Evolutionary conservation across 2,888 invertebrate genomes (phyloP).

Genomic region (Chironomus tentans): DNA sequence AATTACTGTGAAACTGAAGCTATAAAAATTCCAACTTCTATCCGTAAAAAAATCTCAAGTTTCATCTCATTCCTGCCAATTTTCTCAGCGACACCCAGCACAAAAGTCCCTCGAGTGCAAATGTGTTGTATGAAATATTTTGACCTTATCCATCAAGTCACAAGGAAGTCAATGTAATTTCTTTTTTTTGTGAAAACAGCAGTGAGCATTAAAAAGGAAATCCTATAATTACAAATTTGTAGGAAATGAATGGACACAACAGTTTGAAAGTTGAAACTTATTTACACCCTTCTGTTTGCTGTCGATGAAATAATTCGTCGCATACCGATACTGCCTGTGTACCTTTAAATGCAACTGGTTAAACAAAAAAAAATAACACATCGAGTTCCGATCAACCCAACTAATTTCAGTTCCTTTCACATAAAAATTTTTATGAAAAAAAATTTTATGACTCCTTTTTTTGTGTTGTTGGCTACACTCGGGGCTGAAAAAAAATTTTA

Average conservation of each 20-base stretch:
- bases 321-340: not conserved
- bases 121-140: too few relatives aligned
- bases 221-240: constrained; percentile 10
- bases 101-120: too few relatives aligned
- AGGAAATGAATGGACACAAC: constrained; percentile 18
- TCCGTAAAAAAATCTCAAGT: too few relatives aligned
- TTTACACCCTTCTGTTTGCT: constrained; percentile 4
- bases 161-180: too few relatives aligned
- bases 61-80: too few relatives aligned
- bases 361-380: not conserved
- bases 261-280: not conserved
- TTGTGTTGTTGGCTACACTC: not conserved
- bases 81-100: too few relatives aligned
- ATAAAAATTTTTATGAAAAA: not conserved
- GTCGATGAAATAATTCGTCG: too few relatives aligned
- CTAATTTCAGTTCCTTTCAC: not conserved
- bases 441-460: constrained; percentile 17
- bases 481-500: constrained; percentile 5
- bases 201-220: constrained; percentile 5
- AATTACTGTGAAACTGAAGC: too few relatives aligned
- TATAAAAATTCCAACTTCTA: too few relatives aligned
- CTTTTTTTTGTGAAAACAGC: too few relatives aligned
- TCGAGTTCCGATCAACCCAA: constrained; percentile 13
- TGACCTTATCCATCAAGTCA: too few relatives aligned
- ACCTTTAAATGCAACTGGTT: not conserved